Evolutionary conservation across 2,113 vertebrate genomes (phyloP), one percentile per base, ranked within the genome.

Genomic region (Daubentonia madagascariensis): DNA sequence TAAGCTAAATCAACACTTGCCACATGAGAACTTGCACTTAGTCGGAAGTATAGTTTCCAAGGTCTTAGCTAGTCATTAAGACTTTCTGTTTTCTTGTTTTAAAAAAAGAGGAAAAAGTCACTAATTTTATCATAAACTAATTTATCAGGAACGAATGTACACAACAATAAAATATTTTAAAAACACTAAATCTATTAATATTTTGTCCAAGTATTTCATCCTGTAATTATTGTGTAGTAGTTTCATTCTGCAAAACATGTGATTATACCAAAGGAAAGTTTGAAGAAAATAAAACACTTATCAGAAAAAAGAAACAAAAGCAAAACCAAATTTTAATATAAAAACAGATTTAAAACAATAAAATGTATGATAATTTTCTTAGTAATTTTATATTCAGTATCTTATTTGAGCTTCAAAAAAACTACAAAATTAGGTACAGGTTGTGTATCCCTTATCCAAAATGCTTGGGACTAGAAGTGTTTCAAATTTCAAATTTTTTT

Each of bases 1-100:
- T 80, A 97, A 97, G 81, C 96, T 98, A 98, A 98, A 98, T 98
- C 97, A 98, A 97, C 98, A 98, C 93, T 97, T 97, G 75, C 86
- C 87, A 97, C 97, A 85, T 97, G 97, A 98, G 95, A 93, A 96
- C 76, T 68, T 95, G 96, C 91, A 97, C 89, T 96, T 95, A 93
- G 79, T 48, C 48, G 59, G 25, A 96, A 90, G 50, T 22, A 72
- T 92, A 97, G 96, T 98, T 98, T 97, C 98, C 98, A 98, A 98
- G 98, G 98, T 98, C 98, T 98, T 93, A 97, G 70, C 80, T 63
- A 75, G 52, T 67, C 72, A 84, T 75, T 67, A 83, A 87, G 81
- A 96, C 84, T 97, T 96, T 92, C 88, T 88, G 8, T 50, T 94
- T 92, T 57, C 25, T 78, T 93, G 61, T 48, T 83, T 94, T 81